Conservation (phyloP, 2,888 invertebrate genomes). For the Mythimna impura region DNA sequence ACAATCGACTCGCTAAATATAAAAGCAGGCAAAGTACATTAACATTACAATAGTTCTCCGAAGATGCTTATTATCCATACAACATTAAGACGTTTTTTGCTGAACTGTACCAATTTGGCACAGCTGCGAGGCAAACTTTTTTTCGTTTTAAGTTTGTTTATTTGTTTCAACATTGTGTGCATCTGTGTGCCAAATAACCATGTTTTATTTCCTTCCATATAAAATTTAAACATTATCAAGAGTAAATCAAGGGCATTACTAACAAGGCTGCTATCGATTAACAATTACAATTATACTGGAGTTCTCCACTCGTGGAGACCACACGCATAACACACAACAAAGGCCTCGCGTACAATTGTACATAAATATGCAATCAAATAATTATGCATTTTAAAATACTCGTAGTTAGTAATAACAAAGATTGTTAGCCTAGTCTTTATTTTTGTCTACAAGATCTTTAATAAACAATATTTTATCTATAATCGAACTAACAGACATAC, state of each 20-base stretch:
- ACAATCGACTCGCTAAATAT: too few relatives aligned
- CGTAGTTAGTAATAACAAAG: neutral
- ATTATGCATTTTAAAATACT: neutral
- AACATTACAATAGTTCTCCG: too few relatives aligned
- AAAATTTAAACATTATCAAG: constrained; percentile 3
- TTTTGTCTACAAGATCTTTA: too few relatives aligned
- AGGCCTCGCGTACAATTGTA: neutral
- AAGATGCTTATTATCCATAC: too few relatives aligned
- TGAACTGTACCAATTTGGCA: too few relatives aligned
- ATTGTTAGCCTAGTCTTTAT: neutral
- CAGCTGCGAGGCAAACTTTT: too few relatives aligned
- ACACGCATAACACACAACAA: constrained; percentile 1
- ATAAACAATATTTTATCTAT: too few relatives aligned
- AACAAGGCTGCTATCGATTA: constrained; percentile 20
- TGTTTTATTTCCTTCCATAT: too few relatives aligned
- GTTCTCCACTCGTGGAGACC: neutral
- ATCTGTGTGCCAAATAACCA: neutral
- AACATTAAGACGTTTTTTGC: neutral
- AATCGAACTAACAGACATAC: too few relatives aligned
- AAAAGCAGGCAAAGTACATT: too few relatives aligned
- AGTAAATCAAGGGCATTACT: constrained; percentile 3
- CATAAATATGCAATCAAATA: neutral
- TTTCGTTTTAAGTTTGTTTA: too few relatives aligned
- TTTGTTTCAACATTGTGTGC: neutral
- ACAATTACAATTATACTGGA: neutral